Conservation (phyloP, 2,113 vertebrate species). For the Daubentonia madagascariensis region DNA sequence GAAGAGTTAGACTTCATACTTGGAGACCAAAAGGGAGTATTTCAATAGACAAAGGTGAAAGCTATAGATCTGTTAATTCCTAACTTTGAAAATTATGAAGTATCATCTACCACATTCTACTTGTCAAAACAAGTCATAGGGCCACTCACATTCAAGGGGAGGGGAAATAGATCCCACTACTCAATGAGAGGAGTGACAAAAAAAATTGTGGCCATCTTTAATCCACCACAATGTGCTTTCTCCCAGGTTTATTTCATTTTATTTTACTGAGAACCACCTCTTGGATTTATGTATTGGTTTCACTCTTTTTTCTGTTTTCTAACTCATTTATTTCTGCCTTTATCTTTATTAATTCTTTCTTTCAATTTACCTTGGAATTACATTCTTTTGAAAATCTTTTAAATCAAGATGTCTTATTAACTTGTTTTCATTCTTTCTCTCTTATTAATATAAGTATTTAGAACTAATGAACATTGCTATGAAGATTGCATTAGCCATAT, state of each 20-base stretch:
- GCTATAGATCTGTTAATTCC: background rate
- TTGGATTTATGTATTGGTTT: background rate
- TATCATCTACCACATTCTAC: background rate
- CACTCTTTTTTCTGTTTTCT: background rate
- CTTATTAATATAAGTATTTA: no score
- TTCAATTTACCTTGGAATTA: background rate
- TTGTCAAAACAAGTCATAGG: background rate
- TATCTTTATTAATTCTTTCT: background rate
- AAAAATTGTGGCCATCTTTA: background rate
- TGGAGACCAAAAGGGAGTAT: background rate
- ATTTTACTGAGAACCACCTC: background rate
- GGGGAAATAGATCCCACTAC: background rate
- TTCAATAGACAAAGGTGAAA: background rate
- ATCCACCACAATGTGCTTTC: background rate
- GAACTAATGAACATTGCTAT: no score
- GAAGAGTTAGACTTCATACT: background rate
- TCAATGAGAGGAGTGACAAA: background rate
- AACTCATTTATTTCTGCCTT: background rate
- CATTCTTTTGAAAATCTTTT: background rate
- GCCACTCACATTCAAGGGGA: background rate
- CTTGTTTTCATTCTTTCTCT: no score
- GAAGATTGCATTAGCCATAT: no score
- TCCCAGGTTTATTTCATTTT: background rate
- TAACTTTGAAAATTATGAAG: background rate
- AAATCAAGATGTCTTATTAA: no score